phyloP scores from a whole-genome alignment of 2,113 vertebrate genomes.

The Trichechus manatus region DNA sequence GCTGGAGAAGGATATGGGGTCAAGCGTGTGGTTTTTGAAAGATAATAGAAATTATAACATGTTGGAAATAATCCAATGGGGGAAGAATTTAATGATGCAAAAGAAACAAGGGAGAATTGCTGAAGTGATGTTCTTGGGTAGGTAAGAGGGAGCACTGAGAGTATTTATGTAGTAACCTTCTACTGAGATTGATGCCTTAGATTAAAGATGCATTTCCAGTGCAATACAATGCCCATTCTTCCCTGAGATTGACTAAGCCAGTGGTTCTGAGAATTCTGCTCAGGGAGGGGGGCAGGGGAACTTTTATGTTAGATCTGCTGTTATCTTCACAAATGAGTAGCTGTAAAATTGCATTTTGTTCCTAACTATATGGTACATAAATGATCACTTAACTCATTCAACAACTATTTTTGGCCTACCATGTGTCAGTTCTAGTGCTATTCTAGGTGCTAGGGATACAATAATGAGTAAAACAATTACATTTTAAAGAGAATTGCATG shows the following conservation, averaged over 20 bases:
- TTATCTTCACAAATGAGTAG: conserved; percentile 8
- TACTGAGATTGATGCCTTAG: background rate
- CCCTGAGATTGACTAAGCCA: background rate
- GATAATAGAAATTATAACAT: background rate
- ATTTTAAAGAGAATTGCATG: background rate
- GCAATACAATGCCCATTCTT: background rate
- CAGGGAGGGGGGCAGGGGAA: background rate
- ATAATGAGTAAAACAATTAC: background rate
- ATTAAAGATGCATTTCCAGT: background rate
- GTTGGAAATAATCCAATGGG: background rate
- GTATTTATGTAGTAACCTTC: background rate
- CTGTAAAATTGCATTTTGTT: conserved; percentile 47
- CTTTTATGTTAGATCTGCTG: background rate
- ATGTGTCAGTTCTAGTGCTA: background rate
- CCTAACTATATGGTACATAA: conserved; percentile 22
- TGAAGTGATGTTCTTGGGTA: background rate
- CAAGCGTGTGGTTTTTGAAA: background rate
- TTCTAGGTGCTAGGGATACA: background rate
- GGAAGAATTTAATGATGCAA: background rate
- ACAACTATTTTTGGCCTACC: background rate
- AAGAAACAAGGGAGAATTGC: background rate
- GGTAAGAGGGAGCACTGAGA: background rate
- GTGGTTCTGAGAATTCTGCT: background rate
- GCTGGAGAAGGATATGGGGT: background rate
- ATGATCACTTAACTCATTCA: conserved; percentile 3